A percentile compares a stretch with the other conserved stretches of the same genome.
These are phyloP conservation scores for Himantopus leucocephalus DNA, from an alignment of 2,113 vertebrate species.

Conservation along the genomic window DNA sequence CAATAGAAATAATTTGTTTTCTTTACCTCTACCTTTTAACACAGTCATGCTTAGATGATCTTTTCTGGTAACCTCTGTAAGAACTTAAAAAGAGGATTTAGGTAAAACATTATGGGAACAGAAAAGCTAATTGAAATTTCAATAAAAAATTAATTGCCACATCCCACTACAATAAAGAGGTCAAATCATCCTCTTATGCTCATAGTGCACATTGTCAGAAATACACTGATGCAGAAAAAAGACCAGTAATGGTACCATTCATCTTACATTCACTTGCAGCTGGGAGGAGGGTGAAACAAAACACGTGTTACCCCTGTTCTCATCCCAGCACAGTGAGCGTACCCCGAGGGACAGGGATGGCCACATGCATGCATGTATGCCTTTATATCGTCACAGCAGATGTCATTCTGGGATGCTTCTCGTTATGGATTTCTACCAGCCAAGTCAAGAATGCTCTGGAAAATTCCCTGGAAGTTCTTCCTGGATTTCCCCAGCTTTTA, in stretches of 20 bases:
- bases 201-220: conserved; percentile 47
- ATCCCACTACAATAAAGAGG: conserved; percentile 69
- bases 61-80: conserved; percentile 59
- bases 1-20: conserved; percentile 78
- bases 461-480: neutral
- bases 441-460: neutral
- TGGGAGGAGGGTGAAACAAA: neutral
- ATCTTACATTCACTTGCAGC: conserved; percentile 50
- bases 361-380: neutral
- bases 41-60: conserved; percentile 65
- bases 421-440: neutral
- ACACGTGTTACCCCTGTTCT: conserved; percentile 36
- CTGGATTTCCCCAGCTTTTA: neutral
- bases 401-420: neutral
- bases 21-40: conserved; percentile 72
- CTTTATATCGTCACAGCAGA: neutral
- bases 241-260: conserved; percentile 37
- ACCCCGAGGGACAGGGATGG: neutral
- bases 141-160: conserved; percentile 76
- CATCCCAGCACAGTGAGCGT: neutral
- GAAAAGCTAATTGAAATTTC: conserved; percentile 76
- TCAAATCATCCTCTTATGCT: conserved; percentile 59
- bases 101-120: conserved; percentile 71
- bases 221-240: conserved; percentile 60
- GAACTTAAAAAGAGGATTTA: conserved; percentile 67